Evolutionary conservation across 1,140 invertebrate species (phyloP).

Genomic region (Ostrea edulis): DNA sequence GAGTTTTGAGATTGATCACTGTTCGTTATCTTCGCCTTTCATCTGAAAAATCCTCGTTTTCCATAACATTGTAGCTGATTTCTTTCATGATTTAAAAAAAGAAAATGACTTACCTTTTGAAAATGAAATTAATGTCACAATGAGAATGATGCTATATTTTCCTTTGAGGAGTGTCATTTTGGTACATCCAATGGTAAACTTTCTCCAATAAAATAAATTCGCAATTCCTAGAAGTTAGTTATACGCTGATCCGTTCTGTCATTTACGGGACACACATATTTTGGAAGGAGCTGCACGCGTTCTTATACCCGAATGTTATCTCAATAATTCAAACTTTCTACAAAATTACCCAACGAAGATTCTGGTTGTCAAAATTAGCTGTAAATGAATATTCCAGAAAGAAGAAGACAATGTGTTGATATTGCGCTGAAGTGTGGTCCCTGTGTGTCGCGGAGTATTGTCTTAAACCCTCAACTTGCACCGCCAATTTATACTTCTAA

Average conservation of each 20-base stretch:
- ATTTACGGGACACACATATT: background rate
- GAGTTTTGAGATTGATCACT: no score
- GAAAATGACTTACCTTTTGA: background rate
- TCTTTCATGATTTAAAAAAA: background rate
- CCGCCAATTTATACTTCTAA: slow-evolving; percentile 30
- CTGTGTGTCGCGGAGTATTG: background rate
- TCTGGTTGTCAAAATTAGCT: background rate
- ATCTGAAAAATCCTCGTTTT: no score
- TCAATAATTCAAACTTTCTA: background rate
- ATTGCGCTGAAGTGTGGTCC: background rate
- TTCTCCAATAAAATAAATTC: background rate
- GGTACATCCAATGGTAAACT: background rate
- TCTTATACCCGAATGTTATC: background rate
- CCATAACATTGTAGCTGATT: background rate
- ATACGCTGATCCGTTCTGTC: background rate
- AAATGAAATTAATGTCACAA: background rate
- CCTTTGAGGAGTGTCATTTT: background rate
- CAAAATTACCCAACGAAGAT: background rate
- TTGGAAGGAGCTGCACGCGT: background rate
- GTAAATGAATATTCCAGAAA: background rate
- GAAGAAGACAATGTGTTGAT: background rate
- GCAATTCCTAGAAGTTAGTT: background rate
- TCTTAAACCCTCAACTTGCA: background rate
- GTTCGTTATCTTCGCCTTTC: no score
- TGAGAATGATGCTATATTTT: background rate